Base-by-base conservation (phyloP, 2,113 vertebrate genomes). In the Bolborhynchus lineola region DNA sequence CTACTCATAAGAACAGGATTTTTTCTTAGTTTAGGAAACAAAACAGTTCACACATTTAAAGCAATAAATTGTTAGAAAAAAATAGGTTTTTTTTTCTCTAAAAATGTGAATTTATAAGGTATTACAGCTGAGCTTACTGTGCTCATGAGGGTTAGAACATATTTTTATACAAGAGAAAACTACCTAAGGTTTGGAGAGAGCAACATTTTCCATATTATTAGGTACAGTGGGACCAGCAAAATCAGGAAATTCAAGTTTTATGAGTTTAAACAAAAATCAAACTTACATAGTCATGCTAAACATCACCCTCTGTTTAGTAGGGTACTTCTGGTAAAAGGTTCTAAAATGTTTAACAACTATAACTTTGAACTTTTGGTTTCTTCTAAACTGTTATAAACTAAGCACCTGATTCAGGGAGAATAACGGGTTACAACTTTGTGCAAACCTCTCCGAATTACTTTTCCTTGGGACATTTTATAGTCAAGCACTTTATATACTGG, bases 201-300 rank as follows among this genome's bases (percentile, higher is more conserved):
- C 47, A 97, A 92, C 49, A 86, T 85, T 96, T 97, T 97, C 93
- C 84, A 52, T 74, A 91, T 97, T 97, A 97, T 92, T 95, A 18
- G 81, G 81, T 97, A 88, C 92, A 88, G 71, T 92, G 96, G 96
- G 95, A 97, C 94, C 82, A 97, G 88, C 81, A 97, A 97, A 97
- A 91, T 86, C 95, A 98, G 92, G 96, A 98, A 97, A 96, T 95
- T 82, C 49, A 20, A 85, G 79, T 95, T 97, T 98, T 96, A 97
- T 93, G 90, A 96, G 93, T 74, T 97, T 90, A 95, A 96, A 84
- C 53, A 81, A 82, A 97, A 97, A 97, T 96, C 93, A 97, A 95
- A 97, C 97, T 75, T 85, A 87, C 46, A 92, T 29, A 57, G 69
- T 90, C 86, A 95, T 75, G 65, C 67, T 90, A 95, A 96, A 94